Conservation (phyloP, 2,888 invertebrate species). For the Pelosia muscerda region DNA sequence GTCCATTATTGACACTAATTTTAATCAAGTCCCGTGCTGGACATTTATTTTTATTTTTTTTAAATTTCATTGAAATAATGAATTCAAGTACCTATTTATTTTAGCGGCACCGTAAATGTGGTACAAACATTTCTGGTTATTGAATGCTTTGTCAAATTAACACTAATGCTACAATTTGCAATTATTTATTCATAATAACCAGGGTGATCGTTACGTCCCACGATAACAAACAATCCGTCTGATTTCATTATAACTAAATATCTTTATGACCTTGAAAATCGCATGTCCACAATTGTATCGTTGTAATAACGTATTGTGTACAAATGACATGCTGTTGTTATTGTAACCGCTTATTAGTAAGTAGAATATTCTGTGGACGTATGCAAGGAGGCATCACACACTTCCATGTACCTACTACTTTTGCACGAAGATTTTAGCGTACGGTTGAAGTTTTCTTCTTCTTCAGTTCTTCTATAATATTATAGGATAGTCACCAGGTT, state of each 20-base stretch:
- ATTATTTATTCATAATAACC: not conserved
- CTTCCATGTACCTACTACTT: not conserved
- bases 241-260: not conserved
- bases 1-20: too few species aligned
- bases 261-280: constrained; percentile 1
- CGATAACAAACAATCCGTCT: not conserved
- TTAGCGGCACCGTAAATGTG: not conserved
- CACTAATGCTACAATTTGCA: not conserved
- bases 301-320: not conserved
- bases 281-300: not conserved
- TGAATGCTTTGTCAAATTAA: not conserved
- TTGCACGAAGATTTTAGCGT: not conserved
- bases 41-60: too few species aligned
- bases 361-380: not conserved
- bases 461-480: too few species aligned
- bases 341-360: not conserved
- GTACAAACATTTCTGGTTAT: not conserved
- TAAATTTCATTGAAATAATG: too few species aligned
- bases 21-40: too few species aligned
- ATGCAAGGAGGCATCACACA: not conserved
- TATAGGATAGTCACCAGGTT: too few species aligned
- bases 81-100: too few species aligned
- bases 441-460: too few species aligned
- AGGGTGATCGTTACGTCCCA: not conserved
- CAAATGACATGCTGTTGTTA: not conserved